phyloP scores from a whole-genome alignment of 2,888 invertebrate genomes.

The Hypsopygia costalis region DNA sequence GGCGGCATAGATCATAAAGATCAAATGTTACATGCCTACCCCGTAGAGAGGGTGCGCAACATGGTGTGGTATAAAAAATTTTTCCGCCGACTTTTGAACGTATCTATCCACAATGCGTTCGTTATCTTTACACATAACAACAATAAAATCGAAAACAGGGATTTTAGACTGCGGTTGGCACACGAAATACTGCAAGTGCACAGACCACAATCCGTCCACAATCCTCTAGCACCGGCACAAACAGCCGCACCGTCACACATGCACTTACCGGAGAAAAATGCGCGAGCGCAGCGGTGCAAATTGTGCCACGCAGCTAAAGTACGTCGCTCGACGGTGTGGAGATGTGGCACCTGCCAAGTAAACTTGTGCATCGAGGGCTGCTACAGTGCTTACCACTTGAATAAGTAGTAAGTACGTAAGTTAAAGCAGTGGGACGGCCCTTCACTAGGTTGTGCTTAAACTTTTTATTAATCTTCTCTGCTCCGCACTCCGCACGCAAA shows the following conservation, averaged over 20 bases:
- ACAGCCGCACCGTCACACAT: too few relatives aligned
- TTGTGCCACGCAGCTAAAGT: constrained; percentile 10
- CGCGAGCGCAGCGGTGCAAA: constrained; percentile 11
- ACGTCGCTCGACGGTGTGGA: constrained; percentile 14
- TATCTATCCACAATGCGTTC: constrained; percentile 13
- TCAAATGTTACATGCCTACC: too few relatives aligned
- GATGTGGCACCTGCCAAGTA: constrained; percentile 13
- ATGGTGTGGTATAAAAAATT: constrained; percentile 19
- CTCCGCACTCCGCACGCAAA: too few relatives aligned
- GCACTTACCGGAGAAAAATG: constrained; percentile 10
- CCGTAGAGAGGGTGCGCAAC: constrained; percentile 9
- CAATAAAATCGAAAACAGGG: constrained; percentile 1
- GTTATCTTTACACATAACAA: constrained; percentile 10
- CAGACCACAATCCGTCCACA: background rate
- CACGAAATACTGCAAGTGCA: constrained; percentile 6
- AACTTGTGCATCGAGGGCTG: constrained; percentile 16
- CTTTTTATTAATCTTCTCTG: too few relatives aligned
- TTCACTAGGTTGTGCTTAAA: too few relatives aligned
- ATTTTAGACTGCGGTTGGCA: constrained; percentile 7
- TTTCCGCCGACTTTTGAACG: too few relatives aligned
- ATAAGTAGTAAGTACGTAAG: too few relatives aligned
- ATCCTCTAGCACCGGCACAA: background rate
- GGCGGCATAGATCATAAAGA: too few relatives aligned
- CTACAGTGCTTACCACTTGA: constrained; percentile 6
- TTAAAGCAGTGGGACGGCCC: too few relatives aligned